A percentile compares a stretch with the other conserved stretches of the same genome.
Evolutionary conservation across 2,797 vertebrate genomes (phyloP).

Genomic region (Chelonia mydas): DNA sequence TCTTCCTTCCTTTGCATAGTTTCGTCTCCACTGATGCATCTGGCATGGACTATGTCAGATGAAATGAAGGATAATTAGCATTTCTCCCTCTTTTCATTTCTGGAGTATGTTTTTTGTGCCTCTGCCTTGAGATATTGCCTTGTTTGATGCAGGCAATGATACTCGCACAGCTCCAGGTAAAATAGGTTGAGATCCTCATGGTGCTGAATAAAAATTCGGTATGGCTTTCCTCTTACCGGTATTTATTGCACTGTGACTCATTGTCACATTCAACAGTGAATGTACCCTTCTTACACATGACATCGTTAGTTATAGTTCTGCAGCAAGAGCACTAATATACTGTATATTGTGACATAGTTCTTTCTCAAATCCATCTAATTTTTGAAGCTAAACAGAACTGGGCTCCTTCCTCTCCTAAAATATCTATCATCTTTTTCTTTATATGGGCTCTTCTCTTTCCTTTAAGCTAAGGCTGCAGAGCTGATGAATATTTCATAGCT

Average conservation of each 20-base stretch:
- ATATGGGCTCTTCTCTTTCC: constrained; percentile 74
- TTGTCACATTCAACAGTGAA: constrained; percentile 53
- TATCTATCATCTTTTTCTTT: constrained; percentile 77
- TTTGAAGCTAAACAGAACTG: constrained; percentile 75
- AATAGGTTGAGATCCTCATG: constrained; percentile 54
- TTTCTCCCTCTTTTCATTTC: constrained; percentile 33
- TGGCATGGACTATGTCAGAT: not conserved
- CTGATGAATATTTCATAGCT: constrained; percentile 78
- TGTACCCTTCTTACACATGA: constrained; percentile 74
- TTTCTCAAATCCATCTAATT: constrained; percentile 74
- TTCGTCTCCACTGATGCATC: not conserved
- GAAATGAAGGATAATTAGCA: constrained; percentile 45
- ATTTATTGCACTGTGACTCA: constrained; percentile 72
- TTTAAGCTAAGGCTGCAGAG: constrained; percentile 76
- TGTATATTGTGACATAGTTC: constrained; percentile 73
- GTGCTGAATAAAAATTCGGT: constrained; percentile 71
- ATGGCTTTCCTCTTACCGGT: constrained; percentile 67
- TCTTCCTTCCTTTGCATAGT: not conserved
- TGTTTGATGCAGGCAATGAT: constrained; percentile 38
- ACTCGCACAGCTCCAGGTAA: constrained; percentile 62
- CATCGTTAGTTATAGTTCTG: constrained; percentile 79
- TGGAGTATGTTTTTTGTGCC: constrained; percentile 45
- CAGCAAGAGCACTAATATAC: constrained; percentile 76
- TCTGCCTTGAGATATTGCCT: constrained; percentile 21
- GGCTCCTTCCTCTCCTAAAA: constrained; percentile 72